phyloP scores from a whole-genome alignment of 2,888 invertebrate genomes.

The Agrypnus murinus region DNA sequence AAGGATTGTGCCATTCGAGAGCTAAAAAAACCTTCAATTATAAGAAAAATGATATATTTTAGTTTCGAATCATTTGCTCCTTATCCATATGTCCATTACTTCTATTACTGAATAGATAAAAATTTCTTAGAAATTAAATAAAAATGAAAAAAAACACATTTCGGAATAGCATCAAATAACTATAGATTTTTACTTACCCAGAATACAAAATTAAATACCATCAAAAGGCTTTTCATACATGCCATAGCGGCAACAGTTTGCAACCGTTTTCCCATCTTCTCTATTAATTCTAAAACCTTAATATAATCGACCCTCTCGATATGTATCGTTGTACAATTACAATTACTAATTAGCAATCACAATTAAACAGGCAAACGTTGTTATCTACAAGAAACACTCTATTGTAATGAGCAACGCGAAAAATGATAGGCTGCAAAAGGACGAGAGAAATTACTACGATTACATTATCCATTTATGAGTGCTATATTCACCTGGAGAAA shows the following conservation, averaged over 20 bases:
- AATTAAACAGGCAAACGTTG: conserved; percentile 14
- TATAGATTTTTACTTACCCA: conserved; percentile 86
- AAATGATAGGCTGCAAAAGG: conserved; percentile 18
- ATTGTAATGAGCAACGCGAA: conserved; percentile 22
- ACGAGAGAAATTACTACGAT: conserved; percentile 21
- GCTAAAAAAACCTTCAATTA: too few species aligned
- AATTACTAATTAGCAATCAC: conserved; percentile 18
- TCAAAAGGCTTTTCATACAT: conserved; percentile 85
- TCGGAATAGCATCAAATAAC: too few species aligned
- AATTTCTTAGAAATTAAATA: too few species aligned
- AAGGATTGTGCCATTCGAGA: too few species aligned
- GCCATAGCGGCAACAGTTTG: conserved; percentile 84
- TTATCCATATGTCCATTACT: too few species aligned
- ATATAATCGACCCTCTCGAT: conserved; percentile 36
- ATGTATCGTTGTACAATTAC: conserved; percentile 34
- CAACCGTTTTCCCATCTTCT: conserved; percentile 80
- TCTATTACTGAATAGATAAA: too few species aligned
- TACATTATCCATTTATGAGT: conserved; percentile 16
- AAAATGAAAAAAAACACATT: too few species aligned
- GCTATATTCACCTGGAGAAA: background rate
- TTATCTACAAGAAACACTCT: conserved; percentile 24
- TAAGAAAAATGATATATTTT: too few species aligned
- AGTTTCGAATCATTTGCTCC: too few species aligned
- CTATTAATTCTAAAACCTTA: conserved; percentile 3
- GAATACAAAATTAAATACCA: conserved; percentile 87